A percentile compares a stretch with the other conserved stretches of the same genome.
Evolutionary conservation across 23 tunicate species (phyloP).

Genomic region (Pegea sp.): DNA sequence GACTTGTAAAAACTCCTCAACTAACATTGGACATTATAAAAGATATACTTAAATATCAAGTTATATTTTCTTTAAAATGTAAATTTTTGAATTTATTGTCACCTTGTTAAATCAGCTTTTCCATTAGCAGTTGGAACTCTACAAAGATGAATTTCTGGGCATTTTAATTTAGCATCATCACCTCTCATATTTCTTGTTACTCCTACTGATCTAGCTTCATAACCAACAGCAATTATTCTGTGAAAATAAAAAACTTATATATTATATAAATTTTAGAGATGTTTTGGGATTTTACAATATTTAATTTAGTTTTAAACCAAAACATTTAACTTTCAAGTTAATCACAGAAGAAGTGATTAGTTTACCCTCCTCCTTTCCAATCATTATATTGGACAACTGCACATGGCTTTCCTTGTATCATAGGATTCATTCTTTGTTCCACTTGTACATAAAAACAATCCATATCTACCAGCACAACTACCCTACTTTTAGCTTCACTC

Average conservation of each 20-base stretch:
- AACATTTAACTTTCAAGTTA: too few relatives aligned
- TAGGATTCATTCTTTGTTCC: constrained; percentile 66
- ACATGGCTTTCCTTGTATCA: constrained; percentile 39
- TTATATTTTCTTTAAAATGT: too few relatives aligned
- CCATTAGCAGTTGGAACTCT: constrained; percentile 83
- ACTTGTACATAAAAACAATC: constrained; percentile 91
- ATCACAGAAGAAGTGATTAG: too few relatives aligned
- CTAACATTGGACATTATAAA: too few relatives aligned
- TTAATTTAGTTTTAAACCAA: too few relatives aligned
- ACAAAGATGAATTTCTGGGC: constrained; percentile 49
- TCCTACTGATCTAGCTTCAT: constrained; percentile 64
- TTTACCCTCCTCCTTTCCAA: constrained; percentile 85
- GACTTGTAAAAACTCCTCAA: too few relatives aligned
- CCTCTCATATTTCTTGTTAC: constrained; percentile 74
- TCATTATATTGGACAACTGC: constrained; percentile 79
- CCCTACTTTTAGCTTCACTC: constrained; percentile 6
- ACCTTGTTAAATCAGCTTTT: constrained; percentile 84
- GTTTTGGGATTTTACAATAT: too few relatives aligned
- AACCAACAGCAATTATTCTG: constrained; percentile 73
- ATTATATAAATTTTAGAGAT: too few relatives aligned
- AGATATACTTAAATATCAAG: too few relatives aligned
- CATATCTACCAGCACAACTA: constrained; percentile 68
- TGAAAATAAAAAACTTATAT: constrained; percentile 5
- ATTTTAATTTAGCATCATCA: constrained; percentile 68
- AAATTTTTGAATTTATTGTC: too few relatives aligned